Conservation (phyloP, 1,140 invertebrate genomes). For the Nomia melanderi region DNA sequence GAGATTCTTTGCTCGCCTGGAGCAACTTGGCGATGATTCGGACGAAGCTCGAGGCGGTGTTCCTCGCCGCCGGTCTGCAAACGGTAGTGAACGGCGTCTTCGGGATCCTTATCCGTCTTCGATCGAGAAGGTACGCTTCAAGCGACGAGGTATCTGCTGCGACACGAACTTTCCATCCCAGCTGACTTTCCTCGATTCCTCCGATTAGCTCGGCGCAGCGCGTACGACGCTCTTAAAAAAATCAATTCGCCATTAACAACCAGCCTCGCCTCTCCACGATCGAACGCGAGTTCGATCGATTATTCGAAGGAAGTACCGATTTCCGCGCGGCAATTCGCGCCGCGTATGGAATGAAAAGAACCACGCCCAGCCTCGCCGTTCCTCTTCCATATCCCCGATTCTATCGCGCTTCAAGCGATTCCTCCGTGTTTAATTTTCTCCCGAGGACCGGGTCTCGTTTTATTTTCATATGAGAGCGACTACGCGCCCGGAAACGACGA, state of each 20-base stretch:
- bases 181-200: slow-evolving; percentile 73
- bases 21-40: slow-evolving; percentile 72
- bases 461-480: no score
- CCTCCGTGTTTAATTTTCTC: no score
- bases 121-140: slow-evolving; percentile 56
- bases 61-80: slow-evolving; percentile 71
- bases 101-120: slow-evolving; percentile 27
- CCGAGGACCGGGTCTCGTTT: no score
- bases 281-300: slow-evolving; percentile 24
- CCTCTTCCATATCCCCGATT: no score
- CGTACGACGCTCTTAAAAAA: slow-evolving; percentile 56
- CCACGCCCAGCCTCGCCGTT: no score
- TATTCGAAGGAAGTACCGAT: slow-evolving; percentile 23
- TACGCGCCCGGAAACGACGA: no score
- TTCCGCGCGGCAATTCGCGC: background rate
- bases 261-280: background rate
- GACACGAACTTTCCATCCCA: slow-evolving; percentile 73
- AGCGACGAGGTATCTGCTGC: slow-evolving; percentile 71
- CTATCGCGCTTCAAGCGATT: no score
- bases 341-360: background rate
- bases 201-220: slow-evolving; percentile 58
- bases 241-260: background rate
- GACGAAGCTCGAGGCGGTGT: slow-evolving; percentile 73
- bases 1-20: slow-evolving; percentile 21
- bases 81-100: slow-evolving; percentile 75